phyloP scores from a whole-genome alignment of 2,113 vertebrate species.

The Coracopsis vasa region DNA sequence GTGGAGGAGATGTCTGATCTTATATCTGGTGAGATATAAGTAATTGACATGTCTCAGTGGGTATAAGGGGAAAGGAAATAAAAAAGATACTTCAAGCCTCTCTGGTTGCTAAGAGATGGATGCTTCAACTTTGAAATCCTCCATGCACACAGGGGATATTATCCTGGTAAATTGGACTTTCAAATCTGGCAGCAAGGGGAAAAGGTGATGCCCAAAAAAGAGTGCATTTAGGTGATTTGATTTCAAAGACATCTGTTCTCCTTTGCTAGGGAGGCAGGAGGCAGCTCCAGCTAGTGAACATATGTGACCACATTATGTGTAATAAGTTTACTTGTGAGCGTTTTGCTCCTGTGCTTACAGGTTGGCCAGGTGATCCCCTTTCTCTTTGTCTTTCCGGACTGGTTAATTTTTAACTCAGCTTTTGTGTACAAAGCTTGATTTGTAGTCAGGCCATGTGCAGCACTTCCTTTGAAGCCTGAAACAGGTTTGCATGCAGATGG shows the following conservation, averaged over 20 bases:
- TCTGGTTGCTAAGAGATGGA: constrained; percentile 70
- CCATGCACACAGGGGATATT: constrained; percentile 60
- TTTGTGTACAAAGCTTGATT: constrained; percentile 20
- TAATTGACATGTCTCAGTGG: neutral
- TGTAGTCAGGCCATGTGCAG: neutral
- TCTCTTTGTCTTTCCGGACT: neutral
- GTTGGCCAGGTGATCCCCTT: constrained; percentile 32
- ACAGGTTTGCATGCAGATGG: neutral
- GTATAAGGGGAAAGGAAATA: neutral
- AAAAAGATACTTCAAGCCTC: constrained; percentile 20
- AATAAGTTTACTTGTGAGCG: neutral
- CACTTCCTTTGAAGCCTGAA: neutral
- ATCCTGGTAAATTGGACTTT: constrained; percentile 73
- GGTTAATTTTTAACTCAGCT: constrained; percentile 15
- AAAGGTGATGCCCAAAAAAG: constrained; percentile 26
- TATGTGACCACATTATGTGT: neutral
- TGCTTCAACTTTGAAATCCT: constrained; percentile 72
- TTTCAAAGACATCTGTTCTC: constrained; percentile 21
- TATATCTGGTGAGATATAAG: neutral
- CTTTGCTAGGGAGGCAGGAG: neutral
- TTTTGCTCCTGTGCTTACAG: neutral
- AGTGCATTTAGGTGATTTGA: constrained; percentile 7
- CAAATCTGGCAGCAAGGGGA: constrained; percentile 22
- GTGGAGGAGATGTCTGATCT: neutral
- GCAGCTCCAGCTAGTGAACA: neutral